phyloP scores from a whole-genome alignment of 1,140 invertebrate species.

The Eumaeus atala region DNA sequence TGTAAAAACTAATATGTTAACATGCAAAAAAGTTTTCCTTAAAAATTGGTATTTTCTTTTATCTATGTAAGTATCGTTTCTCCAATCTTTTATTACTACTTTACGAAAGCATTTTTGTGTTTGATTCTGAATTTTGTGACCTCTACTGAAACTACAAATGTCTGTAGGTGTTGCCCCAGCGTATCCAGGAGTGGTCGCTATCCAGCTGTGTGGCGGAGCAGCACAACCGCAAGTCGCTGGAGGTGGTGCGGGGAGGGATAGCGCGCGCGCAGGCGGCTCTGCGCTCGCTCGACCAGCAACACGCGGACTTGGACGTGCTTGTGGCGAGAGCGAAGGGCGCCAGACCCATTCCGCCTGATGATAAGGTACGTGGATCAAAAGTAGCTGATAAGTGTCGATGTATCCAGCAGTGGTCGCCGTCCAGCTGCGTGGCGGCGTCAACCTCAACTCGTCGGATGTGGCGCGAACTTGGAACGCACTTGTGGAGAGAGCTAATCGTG shows the following conservation, averaged over 20 bases:
- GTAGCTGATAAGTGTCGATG: too few species aligned
- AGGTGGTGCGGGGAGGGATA: slow-evolving; percentile 68
- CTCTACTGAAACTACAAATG: too few species aligned
- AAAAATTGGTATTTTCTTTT: too few species aligned
- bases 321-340: slow-evolving; percentile 84
- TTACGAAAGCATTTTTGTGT: too few species aligned
- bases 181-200: slow-evolving; percentile 96
- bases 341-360: slow-evolving; percentile 80
- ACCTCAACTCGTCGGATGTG: slow-evolving; percentile 86
- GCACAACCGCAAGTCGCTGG: slow-evolving; percentile 85
- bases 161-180: slow-evolving; percentile 59
- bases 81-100: too few species aligned
- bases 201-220: slow-evolving; percentile 90
- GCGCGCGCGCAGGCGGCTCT: too few species aligned
- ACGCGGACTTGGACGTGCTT: slow-evolving; percentile 85
- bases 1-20: too few species aligned
- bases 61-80: too few species aligned
- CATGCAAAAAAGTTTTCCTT: too few species aligned
- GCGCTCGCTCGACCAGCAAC: too few species aligned
- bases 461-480: slow-evolving; percentile 87
- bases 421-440: slow-evolving; percentile 90
- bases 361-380: too few species aligned
- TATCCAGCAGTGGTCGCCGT: slow-evolving; percentile 95
- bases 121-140: too few species aligned
- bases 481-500: slow-evolving; percentile 83